phyloP scores from a whole-genome alignment of 1,140 invertebrate genomes.

The Vanessa tameamea region DNA sequence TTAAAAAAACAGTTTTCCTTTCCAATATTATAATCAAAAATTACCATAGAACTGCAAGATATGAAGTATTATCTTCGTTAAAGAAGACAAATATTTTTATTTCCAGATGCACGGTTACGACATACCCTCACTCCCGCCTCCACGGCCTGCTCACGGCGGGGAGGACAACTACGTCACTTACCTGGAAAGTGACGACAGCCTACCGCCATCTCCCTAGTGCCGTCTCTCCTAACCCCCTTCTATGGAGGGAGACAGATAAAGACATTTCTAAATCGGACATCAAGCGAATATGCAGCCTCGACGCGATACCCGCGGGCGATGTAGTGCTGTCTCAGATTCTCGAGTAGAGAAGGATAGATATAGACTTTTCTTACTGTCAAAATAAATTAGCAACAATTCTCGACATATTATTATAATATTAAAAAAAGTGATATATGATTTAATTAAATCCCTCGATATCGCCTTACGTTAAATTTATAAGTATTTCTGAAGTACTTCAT shows the following conservation, averaged over 20 bases:
- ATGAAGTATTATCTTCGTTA: not conserved
- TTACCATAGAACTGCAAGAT: no score
- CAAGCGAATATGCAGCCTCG: not conserved
- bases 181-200: conserved; percentile 92
- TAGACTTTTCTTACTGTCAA: conserved; percentile 18
- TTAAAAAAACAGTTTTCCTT: no score
- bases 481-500: conserved; percentile 32
- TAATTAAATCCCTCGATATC: conserved; percentile 26
- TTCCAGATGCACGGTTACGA: conserved; percentile 94
- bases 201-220: conserved; percentile 85
- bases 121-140: conserved; percentile 83
- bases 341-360: conserved; percentile 1
- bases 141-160: conserved; percentile 88
- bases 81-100: conserved; percentile 18
- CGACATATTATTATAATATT: conserved; percentile 17
- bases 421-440: conserved; percentile 34
- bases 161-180: conserved; percentile 95
- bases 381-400: conserved; percentile 26
- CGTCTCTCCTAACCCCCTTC: conserved; percentile 58
- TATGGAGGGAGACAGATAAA: conserved; percentile 32
- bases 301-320: not conserved
- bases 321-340: conserved; percentile 4
- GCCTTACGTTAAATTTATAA: conserved; percentile 33
- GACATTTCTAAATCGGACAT: conserved; percentile 5
- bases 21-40: no score